phyloP scores from a whole-genome alignment of 2,797 vertebrate genomes.

The Rhinoraja longicauda region DNA sequence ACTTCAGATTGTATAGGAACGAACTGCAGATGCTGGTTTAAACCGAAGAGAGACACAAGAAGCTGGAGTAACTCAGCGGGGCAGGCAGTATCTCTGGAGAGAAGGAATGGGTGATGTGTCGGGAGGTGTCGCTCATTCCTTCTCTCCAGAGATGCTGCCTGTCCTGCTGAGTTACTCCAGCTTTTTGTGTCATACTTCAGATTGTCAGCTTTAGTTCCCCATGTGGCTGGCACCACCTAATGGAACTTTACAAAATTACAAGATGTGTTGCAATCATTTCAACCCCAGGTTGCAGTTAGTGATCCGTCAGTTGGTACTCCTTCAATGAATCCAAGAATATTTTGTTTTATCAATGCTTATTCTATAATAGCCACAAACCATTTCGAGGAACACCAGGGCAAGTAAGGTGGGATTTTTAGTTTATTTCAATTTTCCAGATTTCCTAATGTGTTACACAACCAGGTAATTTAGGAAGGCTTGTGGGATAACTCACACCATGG shows the following conservation, averaged over 20 bases:
- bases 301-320: not conserved
- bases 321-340: not conserved
- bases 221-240: conserved; percentile 29
- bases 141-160: too few relatives aligned
- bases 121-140: too few relatives aligned
- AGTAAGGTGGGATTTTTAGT: not conserved
- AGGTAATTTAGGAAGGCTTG: not conserved
- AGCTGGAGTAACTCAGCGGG: too few relatives aligned
- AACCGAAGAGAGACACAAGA: too few relatives aligned
- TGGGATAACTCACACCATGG: not conserved
- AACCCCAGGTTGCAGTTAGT: not conserved
- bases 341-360: not conserved
- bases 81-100: too few relatives aligned
- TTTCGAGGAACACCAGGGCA: not conserved
- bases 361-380: not conserved
- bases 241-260: not conserved
- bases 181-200: not conserved
- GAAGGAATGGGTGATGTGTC: too few relatives aligned
- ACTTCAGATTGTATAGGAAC: not conserved
- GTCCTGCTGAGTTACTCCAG: too few relatives aligned
- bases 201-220: not conserved
- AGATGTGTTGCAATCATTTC: not conserved
- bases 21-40: too few relatives aligned
- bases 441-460: not conserved
- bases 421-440: not conserved